Base-by-base conservation (phyloP, 2,888 invertebrate species). In the Phaonia tiefii region DNA sequence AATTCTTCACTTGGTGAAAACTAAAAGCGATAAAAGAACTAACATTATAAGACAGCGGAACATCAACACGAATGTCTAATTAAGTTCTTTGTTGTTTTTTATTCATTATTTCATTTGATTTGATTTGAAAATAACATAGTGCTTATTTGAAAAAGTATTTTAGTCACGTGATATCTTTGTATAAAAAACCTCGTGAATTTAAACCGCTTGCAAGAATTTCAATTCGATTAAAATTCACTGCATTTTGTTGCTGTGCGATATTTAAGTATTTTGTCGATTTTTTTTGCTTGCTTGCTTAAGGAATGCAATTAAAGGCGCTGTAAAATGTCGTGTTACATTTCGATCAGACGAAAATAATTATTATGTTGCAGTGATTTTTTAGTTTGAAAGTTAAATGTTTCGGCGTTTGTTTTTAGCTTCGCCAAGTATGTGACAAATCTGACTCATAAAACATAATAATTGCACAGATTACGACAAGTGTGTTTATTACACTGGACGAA, bases 261-360 rank as follows among this genome's bases (percentile, higher is more conserved):
- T 44, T 4, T n/a, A 44, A 1, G 54, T 54, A 22, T 51, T 22
- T 22, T 54, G 22, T 22, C 11, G 44, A 2, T 13, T 25, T 63
- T 22, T 31, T 15, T 51, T 63, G 22, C 4, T 51, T 2, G 22
- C 22, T 37, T 63, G 60, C 17, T 15, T 17, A 13, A 10, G 42
- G 42, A 20, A 39, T 63, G 63, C 63, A 63, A 63, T 63, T 63
- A 63, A 58, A 60, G 17, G 37, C 22, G 31, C 51, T 60, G 60
- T 60, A 37, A 60, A 63, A 42, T 42, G 63, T 63, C 63, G 42
- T 63, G 63, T 63, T 63, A 5, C 11, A 13, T 42, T 13, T 20
- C 20, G 20, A 11, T 10, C 63, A 42, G 15, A 60, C 58, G n/a
- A 39, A 15, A 37, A 60, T n/a, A 60, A 37, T 49, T 49, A 49